These are phyloP conservation scores for Actenoides hombroni DNA, from an alignment of 2,113 vertebrate species.

Conservation along the genomic window DNA sequence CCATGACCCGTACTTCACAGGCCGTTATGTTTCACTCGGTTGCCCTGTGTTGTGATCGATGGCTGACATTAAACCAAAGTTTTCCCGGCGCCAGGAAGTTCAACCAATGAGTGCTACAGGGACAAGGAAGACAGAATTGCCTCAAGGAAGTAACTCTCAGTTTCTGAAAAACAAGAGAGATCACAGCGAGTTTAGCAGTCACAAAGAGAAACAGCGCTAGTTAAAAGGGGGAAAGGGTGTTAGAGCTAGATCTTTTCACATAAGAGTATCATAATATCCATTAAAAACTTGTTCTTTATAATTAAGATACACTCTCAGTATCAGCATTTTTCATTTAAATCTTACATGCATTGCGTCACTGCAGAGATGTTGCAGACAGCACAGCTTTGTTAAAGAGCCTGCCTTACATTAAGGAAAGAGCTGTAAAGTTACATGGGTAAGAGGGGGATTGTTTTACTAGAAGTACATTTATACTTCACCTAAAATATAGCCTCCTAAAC, in stretches of 20 bases:
- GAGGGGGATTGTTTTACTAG: neutral
- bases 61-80: neutral
- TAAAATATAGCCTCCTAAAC: neutral
- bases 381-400: neutral
- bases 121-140: neutral
- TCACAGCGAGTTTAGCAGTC: accelerated
- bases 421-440: neutral
- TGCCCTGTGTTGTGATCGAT: neutral
- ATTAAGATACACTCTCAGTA: accelerated
- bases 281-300: neutral
- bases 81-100: neutral
- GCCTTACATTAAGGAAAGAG: neutral
- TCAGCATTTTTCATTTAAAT: neutral
- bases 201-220: neutral
- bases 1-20: neutral
- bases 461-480: neutral
- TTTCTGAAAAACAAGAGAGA: neutral
- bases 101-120: accelerated
- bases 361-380: neutral
- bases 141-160: neutral
- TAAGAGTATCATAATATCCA: neutral
- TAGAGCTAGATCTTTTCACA: neutral
- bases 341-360: neutral
- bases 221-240: neutral
- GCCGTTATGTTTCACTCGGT: neutral